These are phyloP conservation scores for Galerucella calmariensis DNA, from an alignment of 2,888 invertebrate species.

Conservation along the genomic window DNA sequence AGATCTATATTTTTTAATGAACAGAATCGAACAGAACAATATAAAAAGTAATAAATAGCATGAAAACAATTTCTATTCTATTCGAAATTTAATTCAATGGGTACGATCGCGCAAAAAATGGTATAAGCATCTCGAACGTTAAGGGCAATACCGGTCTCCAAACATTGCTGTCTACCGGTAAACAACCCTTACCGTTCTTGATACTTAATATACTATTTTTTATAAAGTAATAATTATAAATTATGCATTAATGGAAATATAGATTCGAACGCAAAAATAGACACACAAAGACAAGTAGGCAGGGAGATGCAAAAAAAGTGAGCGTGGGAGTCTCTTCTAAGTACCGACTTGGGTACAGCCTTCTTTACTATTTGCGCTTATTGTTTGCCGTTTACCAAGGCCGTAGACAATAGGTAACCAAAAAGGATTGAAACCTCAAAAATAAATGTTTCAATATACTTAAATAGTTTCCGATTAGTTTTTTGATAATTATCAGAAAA, in stretches of 20 bases:
- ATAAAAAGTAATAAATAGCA: too few species aligned
- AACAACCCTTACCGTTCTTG: too few species aligned
- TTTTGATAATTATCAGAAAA: not conserved
- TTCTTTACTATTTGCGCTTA: constrained; percentile 31
- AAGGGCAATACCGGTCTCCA: too few species aligned
- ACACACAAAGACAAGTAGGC: constrained; percentile 37
- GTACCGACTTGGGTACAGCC: constrained; percentile 33
- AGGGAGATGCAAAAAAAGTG: constrained; percentile 18
- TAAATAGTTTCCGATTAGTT: too few species aligned
- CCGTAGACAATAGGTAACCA: not conserved
- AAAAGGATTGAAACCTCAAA: not conserved
- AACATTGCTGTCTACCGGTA: too few species aligned
- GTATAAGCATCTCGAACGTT: too few species aligned
- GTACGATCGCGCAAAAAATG: too few species aligned
- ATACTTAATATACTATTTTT: not conserved
- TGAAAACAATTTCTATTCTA: too few species aligned
- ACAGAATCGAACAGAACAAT: too few species aligned
- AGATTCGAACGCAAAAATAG: constrained; percentile 22
- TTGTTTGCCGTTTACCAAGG: constrained; percentile 29
- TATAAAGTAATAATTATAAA: not conserved
- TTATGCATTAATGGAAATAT: constrained; percentile 11
- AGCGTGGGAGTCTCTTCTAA: constrained; percentile 36
- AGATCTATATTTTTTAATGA: too few species aligned
- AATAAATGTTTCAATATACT: not conserved
- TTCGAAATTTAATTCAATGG: too few species aligned